Conservation (phyloP, 1,140 invertebrate species). For the Pectinophora gossypiella region DNA sequence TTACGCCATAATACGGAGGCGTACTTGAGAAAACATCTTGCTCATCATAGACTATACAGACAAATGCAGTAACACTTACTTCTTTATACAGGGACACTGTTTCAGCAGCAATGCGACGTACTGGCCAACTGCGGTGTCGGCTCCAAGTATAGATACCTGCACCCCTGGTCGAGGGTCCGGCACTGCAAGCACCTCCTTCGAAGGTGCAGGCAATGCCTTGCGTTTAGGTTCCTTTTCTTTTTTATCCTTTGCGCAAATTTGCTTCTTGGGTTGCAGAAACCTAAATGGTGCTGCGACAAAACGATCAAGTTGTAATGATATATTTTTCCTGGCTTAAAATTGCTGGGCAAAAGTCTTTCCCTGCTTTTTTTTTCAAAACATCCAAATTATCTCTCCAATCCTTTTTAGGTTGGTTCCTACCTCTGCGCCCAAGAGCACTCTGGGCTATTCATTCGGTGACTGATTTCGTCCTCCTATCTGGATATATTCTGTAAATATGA, state of each 20-base stretch:
- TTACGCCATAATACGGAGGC: no score
- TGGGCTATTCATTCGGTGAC: no score
- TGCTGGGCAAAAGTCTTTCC: no score
- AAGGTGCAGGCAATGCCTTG: conserved; percentile 34
- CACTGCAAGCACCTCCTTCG: conserved; percentile 19
- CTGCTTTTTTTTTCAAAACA: no score
- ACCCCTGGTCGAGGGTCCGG: conserved; percentile 41
- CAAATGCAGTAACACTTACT: conserved; percentile 34
- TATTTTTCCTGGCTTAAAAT: no score
- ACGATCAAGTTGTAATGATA: neutral
- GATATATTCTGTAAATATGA: no score
- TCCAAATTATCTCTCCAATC: no score
- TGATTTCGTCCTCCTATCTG: no score
- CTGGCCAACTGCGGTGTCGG: conserved; percentile 50
- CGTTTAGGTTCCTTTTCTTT: conserved; percentile 9
- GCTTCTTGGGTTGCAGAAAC: conserved; percentile 33
- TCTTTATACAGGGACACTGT: conserved; percentile 58
- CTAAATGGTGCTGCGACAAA: conserved; percentile 50
- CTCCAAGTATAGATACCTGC: conserved; percentile 58
- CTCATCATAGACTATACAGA: no score
- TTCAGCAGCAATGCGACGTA: conserved; percentile 53
- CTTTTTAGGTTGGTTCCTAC: no score
- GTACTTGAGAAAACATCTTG: no score
- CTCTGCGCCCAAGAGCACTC: no score
- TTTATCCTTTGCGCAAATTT: neutral